Evolutionary conservation across 37 sponge, comb jelly and placozoan genomes (phyloP).

Genomic region (Chondrosia reniformis): DNA sequence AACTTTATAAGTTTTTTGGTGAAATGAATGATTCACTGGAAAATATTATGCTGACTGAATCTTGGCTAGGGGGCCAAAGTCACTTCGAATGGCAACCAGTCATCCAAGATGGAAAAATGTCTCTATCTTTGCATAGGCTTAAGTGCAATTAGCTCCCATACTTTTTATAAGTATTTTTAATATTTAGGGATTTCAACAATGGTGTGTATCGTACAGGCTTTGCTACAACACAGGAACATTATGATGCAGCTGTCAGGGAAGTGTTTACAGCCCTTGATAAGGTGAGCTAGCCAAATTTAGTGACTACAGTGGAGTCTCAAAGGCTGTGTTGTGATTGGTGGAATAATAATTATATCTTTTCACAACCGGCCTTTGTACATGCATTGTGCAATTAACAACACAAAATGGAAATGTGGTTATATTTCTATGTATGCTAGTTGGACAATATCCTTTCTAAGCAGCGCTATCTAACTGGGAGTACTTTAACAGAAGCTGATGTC

Average conservation of each 20-base stretch:
- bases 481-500: slow-evolving; percentile 90
- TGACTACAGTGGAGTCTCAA: too few relatives aligned
- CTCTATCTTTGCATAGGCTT: too few relatives aligned
- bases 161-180: background rate
- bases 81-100: too few relatives aligned
- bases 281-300: slow-evolving; percentile 9
- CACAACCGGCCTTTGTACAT: background rate
- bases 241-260: slow-evolving; percentile 75
- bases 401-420: too few relatives aligned
- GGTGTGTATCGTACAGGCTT: slow-evolving; percentile 89
- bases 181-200: slow-evolving; percentile 77
- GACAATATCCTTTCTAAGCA: slow-evolving; percentile 70
- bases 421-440: slow-evolving; percentile 23
- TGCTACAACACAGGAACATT: slow-evolving; percentile 86
- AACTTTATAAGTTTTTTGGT: too few relatives aligned
- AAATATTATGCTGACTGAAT: too few relatives aligned
- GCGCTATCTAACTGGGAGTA: slow-evolving; percentile 78
- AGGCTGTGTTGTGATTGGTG: background rate
- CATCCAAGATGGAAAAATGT: too few relatives aligned
- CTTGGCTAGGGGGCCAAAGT: too few relatives aligned
- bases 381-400: too few relatives aligned
- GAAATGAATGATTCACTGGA: too few relatives aligned
- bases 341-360: background rate
- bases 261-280: slow-evolving; percentile 82
- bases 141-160: too few relatives aligned